These are phyloP conservation scores for Cryptus armator DNA, from an alignment of 2,888 invertebrate species.

Conservation along the genomic window DNA sequence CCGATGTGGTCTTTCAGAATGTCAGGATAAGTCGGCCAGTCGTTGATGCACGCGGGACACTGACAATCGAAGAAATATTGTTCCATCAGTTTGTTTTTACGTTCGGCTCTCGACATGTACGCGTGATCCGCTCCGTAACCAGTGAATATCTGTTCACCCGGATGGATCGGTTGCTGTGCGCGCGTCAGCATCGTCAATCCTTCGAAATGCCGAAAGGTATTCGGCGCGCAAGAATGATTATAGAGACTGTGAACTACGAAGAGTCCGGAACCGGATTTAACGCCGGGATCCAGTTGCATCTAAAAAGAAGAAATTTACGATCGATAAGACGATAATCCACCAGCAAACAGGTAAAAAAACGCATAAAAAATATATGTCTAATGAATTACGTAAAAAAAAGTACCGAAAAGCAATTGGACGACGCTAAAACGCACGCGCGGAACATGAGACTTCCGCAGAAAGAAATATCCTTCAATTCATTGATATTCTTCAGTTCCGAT, in stretches of 20 bases:
- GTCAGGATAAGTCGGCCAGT: constrained; percentile 82
- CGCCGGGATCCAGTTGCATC: constrained; percentile 82
- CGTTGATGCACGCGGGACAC: constrained; percentile 79
- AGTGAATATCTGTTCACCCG: constrained; percentile 83
- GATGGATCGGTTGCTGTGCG: constrained; percentile 79
- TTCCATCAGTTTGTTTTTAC: constrained; percentile 79
- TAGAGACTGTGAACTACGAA: constrained; percentile 81
- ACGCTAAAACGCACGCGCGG: constrained; percentile 82
- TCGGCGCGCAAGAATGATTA: constrained; percentile 83
- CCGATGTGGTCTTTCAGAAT: constrained; percentile 81
- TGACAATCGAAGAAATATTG: constrained; percentile 83
- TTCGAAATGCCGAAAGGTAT: constrained; percentile 83
- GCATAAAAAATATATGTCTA: not conserved
- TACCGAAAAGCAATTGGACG: constrained; percentile 84
- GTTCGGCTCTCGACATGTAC: constrained; percentile 76
- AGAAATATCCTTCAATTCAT: constrained; percentile 74
- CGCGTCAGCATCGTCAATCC: constrained; percentile 82
- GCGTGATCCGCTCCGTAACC: constrained; percentile 83
- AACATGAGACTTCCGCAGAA: constrained; percentile 82
- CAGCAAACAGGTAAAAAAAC: not conserved
- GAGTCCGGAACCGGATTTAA: constrained; percentile 82
- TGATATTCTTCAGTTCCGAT: constrained; percentile 75
- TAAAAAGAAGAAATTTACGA: constrained; percentile 63
- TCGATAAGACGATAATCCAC: constrained; percentile 8
- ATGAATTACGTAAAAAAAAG: constrained; percentile 10